Conservation (phyloP, 2,888 invertebrate species). For the Apantesis nais region DNA sequence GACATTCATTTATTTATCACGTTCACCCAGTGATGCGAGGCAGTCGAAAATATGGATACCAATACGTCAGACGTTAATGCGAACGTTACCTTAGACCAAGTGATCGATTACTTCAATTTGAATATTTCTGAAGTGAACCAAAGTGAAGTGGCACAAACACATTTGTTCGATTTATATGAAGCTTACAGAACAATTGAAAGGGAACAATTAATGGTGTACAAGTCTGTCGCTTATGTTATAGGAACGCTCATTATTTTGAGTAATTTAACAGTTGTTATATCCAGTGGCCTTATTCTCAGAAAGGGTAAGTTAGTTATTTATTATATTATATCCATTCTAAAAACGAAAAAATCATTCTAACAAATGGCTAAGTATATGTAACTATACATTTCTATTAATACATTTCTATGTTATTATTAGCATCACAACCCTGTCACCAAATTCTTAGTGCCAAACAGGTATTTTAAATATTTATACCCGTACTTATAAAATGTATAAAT, state of each 20-base stretch:
- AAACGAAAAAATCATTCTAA: background rate
- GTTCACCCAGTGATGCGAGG: constrained; percentile 31
- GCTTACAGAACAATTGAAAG: constrained; percentile 65
- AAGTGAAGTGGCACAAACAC: constrained; percentile 64
- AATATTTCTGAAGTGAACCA: constrained; percentile 59
- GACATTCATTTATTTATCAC: constrained; percentile 21
- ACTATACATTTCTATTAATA: background rate
- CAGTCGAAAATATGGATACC: constrained; percentile 39
- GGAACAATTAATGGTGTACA: constrained; percentile 79
- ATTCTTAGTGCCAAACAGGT: background rate
- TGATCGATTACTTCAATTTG: constrained; percentile 60
- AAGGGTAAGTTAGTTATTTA: constrained; percentile 73
- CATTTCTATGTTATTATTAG: background rate
- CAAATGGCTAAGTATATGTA: background rate
- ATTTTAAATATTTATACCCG: too few species aligned
- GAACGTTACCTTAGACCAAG: constrained; percentile 57
- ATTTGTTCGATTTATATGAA: constrained; percentile 65
- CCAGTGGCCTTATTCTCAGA: constrained; percentile 87
- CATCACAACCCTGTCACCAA: background rate
- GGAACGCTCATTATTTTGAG: constrained; percentile 84
- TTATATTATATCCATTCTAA: background rate
- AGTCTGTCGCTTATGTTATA: constrained; percentile 83
- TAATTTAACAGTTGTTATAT: constrained; percentile 87
- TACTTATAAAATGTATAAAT: too few species aligned
- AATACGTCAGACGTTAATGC: constrained; percentile 43